Evolutionary conservation across 1,140 invertebrate species (phyloP).

Genomic region (Drosophila elegans): DNA sequence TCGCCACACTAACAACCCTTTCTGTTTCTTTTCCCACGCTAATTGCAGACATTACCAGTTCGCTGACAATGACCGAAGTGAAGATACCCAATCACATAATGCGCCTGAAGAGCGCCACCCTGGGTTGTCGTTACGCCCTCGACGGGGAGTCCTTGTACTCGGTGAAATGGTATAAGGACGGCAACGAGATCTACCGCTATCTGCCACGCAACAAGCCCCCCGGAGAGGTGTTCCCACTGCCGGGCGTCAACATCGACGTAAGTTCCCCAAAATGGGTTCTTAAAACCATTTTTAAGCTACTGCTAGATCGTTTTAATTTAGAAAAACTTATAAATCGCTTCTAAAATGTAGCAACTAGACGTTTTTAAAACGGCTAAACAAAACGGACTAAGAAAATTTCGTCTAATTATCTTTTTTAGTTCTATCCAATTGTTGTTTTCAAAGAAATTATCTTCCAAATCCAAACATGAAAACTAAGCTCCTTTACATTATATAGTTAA

Average conservation of each 20-base stretch:
- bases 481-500: background rate
- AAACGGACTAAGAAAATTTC: too few relatives aligned
- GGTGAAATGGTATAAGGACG: constrained; percentile 95
- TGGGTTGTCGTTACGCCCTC: constrained; percentile 92
- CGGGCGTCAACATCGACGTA: constrained; percentile 93
- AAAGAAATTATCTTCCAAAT: too few relatives aligned
- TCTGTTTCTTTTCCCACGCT: constrained; percentile 34
- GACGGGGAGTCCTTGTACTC: constrained; percentile 92
- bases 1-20: constrained; percentile 43
- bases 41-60: constrained; percentile 85
- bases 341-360: too few relatives aligned
- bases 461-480: too few relatives aligned
- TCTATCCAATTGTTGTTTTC: too few relatives aligned
- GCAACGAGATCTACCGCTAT: constrained; percentile 94
- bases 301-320: too few relatives aligned
- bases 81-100: constrained; percentile 89
- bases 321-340: too few relatives aligned
- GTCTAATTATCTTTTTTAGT: too few relatives aligned
- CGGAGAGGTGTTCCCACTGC: constrained; percentile 90
- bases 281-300: too few relatives aligned
- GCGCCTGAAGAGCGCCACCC: constrained; percentile 88
- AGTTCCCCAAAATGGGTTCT: constrained; percentile 84
- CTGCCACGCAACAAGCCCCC: constrained; percentile 90
- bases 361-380: too few relatives aligned
- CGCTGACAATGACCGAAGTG: constrained; percentile 88